These are phyloP conservation scores for Phengaris alcon DNA, from an alignment of 2,888 invertebrate species.

Conservation along the genomic window DNA sequence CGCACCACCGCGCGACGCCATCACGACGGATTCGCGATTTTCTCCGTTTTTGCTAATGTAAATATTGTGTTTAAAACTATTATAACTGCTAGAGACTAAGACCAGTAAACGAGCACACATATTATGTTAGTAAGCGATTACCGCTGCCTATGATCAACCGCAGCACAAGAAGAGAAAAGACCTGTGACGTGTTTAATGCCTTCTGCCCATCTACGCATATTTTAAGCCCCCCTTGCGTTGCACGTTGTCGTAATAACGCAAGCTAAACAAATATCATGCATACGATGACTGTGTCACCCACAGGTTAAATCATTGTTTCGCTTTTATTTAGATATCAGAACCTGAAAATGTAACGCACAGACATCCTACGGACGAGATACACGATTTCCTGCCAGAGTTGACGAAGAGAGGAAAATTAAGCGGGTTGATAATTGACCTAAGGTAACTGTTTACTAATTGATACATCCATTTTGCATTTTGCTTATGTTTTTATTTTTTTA, in stretches of 20 bases:
- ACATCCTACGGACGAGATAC: constrained; percentile 49
- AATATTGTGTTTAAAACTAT: constrained; percentile 37
- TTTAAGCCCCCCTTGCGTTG: too few relatives aligned
- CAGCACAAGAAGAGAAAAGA: too few relatives aligned
- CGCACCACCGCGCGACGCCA: constrained; percentile 52
- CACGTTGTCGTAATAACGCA: not conserved
- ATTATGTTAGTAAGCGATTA: too few relatives aligned
- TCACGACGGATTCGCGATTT: constrained; percentile 60
- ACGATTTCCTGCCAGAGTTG: constrained; percentile 53
- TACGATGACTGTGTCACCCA: too few relatives aligned
- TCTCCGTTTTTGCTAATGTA: constrained; percentile 63
- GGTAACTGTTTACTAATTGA: constrained; percentile 44
- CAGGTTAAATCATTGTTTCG: not conserved
- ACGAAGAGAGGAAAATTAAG: constrained; percentile 52
- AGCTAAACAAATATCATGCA: too few relatives aligned
- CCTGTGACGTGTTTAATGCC: too few relatives aligned
- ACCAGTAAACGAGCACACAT: too few relatives aligned
- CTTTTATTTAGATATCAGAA: not conserved
- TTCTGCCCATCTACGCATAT: too few relatives aligned
- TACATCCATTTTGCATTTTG: too few relatives aligned
- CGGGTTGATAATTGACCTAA: constrained; percentile 56
- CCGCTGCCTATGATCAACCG: too few relatives aligned
- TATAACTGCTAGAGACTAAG: too few relatives aligned
- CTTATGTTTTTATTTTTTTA: too few relatives aligned
- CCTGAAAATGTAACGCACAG: constrained; percentile 37